These are phyloP conservation scores for Python bivittatus DNA, from an alignment of 2,113 vertebrate genomes.

Conservation along the genomic window DNA sequence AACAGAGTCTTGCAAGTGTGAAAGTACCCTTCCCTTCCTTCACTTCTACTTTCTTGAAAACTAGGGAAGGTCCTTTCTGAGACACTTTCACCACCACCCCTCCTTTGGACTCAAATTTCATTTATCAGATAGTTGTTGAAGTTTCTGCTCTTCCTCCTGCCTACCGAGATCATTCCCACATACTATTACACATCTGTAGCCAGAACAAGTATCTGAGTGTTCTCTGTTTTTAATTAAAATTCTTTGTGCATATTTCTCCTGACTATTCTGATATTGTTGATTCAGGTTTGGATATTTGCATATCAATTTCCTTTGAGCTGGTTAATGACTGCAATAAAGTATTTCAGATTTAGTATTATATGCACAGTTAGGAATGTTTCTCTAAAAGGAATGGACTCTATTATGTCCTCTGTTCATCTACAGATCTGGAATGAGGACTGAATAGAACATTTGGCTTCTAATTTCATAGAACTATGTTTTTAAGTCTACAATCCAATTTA, in stretches of 20 bases:
- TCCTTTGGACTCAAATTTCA: not conserved
- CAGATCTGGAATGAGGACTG: not conserved
- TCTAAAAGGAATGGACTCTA: not conserved
- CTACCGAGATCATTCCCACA: not conserved
- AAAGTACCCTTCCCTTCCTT: not conserved
- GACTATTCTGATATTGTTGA: not conserved
- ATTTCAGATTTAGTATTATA: not conserved
- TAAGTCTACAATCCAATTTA: not conserved
- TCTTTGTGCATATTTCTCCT: not conserved
- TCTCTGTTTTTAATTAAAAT: not conserved
- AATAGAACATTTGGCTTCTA: not conserved
- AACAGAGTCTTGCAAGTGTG: not conserved
- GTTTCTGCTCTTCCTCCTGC: not conserved
- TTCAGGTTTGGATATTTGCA: not conserved
- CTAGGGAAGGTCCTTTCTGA: not conserved
- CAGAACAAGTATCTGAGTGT: not conserved
- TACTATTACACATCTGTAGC: not conserved
- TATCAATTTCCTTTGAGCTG: not conserved
- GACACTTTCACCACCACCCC: accelerated
- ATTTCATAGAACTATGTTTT: not conserved
- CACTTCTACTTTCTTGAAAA: not conserved
- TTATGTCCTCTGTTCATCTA: not conserved
- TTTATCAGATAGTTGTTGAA: not conserved
- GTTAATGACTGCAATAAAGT: not conserved
- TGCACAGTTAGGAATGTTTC: not conserved